Base-by-base conservation (phyloP, 2,888 invertebrate genomes). In the Tenthredo notha region DNA sequence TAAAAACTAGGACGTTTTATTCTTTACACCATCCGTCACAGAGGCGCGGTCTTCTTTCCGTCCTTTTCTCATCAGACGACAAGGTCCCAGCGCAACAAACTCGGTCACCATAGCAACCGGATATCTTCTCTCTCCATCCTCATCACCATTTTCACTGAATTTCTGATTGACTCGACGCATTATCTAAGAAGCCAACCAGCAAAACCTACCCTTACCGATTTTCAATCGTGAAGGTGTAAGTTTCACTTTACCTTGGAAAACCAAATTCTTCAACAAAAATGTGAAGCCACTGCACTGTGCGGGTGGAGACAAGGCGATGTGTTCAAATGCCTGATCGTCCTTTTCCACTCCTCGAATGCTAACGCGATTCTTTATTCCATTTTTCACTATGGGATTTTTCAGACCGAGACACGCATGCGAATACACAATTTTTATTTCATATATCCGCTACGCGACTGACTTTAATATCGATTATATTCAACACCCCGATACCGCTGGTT, bases 381-480 rank as follows among this genome's bases (percentile, higher is more conserved):
- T 54, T 54, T 18, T 54, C n/a, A 54, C 2, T 6, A 54, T 6
- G n/a, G 54, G 7, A n/a, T n/a, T 54, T 25, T 61, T 25, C 61
- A 29, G 0, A 12, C 10, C 12, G 61, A 21, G 21, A 50, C 47
- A 75, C 75, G 75, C 75, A 75, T 75, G 75, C 75, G 25, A 77
- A 50, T 43, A 25, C 40, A 33, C 25, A 67, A 33, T 67, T 67
- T 67, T 67, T 33, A 67, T 67, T 33, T 67, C 18, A 33, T 25
- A 77, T 54, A 29, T 77, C 77, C 54, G 50, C 18, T n/a, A 6
- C 25, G 47, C 25, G 47, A 77, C 77, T 77, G 47, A 50, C 77
- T 77, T 77, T 33, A 54, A 77, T 77, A 77, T 77, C 29, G 77
- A 77, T 77, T 77, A 54, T 50, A 77, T 50, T 77, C 77, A 77